phyloP scores from a whole-genome alignment of 2,888 invertebrate genomes.

The Dasypolia templi region DNA sequence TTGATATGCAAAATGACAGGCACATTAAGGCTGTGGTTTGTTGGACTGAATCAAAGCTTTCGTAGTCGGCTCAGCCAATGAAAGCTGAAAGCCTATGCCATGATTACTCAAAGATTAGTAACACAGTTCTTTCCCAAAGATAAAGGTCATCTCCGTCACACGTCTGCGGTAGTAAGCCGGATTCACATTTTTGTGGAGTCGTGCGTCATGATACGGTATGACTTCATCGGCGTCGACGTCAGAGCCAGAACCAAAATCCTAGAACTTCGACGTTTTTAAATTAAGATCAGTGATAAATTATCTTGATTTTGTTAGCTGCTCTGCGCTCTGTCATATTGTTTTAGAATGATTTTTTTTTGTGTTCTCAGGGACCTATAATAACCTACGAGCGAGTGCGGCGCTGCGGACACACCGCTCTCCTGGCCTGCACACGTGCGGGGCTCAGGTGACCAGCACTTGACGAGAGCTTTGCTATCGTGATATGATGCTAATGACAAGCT shows the following conservation, averaged over 20 bases:
- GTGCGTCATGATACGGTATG: conserved; percentile 27
- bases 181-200: conserved; percentile 13
- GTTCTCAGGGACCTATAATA: conserved; percentile 65
- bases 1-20: background rate
- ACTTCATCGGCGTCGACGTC: conserved; percentile 4
- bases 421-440: background rate
- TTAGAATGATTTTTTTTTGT: background rate
- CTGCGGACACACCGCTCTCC: conserved; percentile 29
- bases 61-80: background rate
- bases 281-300: background rate
- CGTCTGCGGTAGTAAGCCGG: background rate
- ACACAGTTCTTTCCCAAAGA: conserved; percentile 2
- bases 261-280: background rate
- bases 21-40: background rate
- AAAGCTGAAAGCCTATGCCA: background rate
- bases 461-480: background rate
- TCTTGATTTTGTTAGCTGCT: background rate
- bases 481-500: background rate
- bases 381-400: conserved; percentile 43
- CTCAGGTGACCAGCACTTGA: background rate
- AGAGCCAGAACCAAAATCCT: background rate
- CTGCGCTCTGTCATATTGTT: background rate
- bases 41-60: background rate
- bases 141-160: background rate
- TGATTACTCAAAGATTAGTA: no score